phyloP scores from a whole-genome alignment of 2,797 vertebrate species.

The Dipus sagitta region DNA sequence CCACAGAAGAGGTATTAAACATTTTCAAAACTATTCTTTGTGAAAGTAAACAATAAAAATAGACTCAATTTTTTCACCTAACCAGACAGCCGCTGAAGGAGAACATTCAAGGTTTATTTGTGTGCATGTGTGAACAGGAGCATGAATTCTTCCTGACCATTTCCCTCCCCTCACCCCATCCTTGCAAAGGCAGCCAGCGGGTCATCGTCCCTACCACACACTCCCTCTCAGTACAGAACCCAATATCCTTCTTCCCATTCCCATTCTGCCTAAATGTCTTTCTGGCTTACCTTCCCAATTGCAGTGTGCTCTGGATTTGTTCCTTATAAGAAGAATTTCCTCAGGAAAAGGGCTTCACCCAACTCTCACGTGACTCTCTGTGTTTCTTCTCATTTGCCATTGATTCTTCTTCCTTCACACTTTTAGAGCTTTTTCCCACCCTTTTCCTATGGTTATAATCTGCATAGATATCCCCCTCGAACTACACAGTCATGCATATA shows the following conservation, averaged over 20 bases:
- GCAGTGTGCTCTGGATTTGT: not conserved
- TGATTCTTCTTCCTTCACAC: not conserved
- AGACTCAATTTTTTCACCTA: constrained; percentile 29
- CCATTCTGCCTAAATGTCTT: not conserved
- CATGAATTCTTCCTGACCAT: not conserved
- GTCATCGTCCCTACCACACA: not conserved
- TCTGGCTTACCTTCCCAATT: not conserved
- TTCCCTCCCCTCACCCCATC: too few species aligned
- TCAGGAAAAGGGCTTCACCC: not conserved
- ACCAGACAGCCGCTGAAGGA: constrained; percentile 3
- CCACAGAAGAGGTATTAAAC: not conserved
- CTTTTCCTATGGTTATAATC: not conserved
- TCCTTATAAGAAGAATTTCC: not conserved
- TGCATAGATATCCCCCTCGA: not conserved
- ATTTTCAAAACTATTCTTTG: not conserved
- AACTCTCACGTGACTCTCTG: accelerated
- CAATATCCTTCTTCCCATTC: not conserved
- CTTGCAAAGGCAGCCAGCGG: accelerated
- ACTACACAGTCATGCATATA: too few species aligned
- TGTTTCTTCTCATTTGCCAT: not conserved
- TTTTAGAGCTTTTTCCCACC: not conserved
- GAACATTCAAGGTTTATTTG: not conserved
- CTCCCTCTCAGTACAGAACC: not conserved
- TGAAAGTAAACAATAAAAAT: constrained; percentile 4
- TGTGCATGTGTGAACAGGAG: not conserved